A percentile compares a stretch with the other conserved stretches of the same genome.
Conservation (phyloP, 2,888 invertebrate genomes). For the Zootermopsis nevadensis region DNA sequence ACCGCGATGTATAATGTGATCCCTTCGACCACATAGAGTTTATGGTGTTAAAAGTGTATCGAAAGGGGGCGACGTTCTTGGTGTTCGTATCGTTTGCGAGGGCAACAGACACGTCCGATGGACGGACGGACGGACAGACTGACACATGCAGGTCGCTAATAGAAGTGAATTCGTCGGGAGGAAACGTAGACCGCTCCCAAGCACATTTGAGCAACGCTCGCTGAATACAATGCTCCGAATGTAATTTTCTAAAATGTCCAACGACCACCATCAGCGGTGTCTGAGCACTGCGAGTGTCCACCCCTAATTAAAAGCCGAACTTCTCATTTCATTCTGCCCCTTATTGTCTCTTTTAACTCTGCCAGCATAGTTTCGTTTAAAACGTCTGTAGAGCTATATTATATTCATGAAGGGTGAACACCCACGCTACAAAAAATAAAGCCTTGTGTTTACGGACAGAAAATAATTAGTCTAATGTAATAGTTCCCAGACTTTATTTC, state of each 20-base stretch:
- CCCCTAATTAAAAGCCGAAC: slow-evolving; percentile 40
- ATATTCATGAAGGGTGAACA: slow-evolving; percentile 17
- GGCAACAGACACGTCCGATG: no score
- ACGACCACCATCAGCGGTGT: slow-evolving; percentile 9
- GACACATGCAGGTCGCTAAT: no score
- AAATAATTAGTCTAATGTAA: no score
- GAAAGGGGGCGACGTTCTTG: no score
- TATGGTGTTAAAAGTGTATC: no score
- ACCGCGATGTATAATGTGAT: no score
- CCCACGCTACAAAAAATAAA: neutral
- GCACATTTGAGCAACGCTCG: slow-evolving; percentile 12
- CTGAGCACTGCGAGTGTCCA: slow-evolving; percentile 31
- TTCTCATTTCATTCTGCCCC: slow-evolving; percentile 12
- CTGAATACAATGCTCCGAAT: slow-evolving; percentile 1
- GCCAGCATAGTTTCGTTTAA: slow-evolving; percentile 42
- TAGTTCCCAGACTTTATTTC: no score
- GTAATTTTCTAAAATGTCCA: slow-evolving; percentile 39
- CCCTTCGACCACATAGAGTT: no score
- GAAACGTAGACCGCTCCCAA: neutral
- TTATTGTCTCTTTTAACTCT: neutral
- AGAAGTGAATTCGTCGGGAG: neutral
- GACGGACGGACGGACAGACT: no score
- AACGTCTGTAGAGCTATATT: slow-evolving; percentile 36
- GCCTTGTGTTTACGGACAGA: neutral
- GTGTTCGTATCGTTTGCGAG: no score